A percentile compares a stretch with the other conserved stretches of the same genome.
These are phyloP conservation scores for Pterostichus madidus DNA, from an alignment of 2,888 invertebrate genomes.

Conservation along the genomic window DNA sequence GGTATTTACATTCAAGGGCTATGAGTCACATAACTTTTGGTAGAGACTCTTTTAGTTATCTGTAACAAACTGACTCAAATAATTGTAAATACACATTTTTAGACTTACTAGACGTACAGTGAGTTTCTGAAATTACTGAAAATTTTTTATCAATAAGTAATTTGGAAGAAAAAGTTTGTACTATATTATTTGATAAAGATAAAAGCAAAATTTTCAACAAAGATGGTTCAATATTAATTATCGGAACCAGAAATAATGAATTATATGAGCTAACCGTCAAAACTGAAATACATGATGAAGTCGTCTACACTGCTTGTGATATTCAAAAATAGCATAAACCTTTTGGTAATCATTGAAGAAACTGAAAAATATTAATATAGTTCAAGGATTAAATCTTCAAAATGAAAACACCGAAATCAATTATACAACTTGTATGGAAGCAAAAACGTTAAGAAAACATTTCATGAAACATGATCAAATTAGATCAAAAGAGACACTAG, in stretches of 20 bases:
- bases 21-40: background rate
- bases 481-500: no score
- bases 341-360: background rate
- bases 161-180: constrained; percentile 34
- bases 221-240: constrained; percentile 37
- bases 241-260: constrained; percentile 34
- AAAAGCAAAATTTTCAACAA: constrained; percentile 2
- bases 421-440: no score
- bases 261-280: constrained; percentile 20
- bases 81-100: constrained; percentile 47
- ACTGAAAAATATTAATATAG: no score
- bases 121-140: constrained; percentile 35
- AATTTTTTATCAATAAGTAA: constrained; percentile 43
- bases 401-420: no score
- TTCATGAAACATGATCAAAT: no score
- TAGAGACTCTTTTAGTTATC: background rate
- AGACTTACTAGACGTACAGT: constrained; percentile 16
- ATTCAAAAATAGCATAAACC: background rate
- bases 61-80: constrained; percentile 22
- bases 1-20: no score
- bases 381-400: no score
- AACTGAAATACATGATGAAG: background rate
- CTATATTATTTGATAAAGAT: constrained; percentile 22
- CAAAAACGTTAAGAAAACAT: no score
- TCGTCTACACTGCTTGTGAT: background rate